Conservation (phyloP, 2,888 invertebrate genomes). For the Candidula unifasciata region DNA sequence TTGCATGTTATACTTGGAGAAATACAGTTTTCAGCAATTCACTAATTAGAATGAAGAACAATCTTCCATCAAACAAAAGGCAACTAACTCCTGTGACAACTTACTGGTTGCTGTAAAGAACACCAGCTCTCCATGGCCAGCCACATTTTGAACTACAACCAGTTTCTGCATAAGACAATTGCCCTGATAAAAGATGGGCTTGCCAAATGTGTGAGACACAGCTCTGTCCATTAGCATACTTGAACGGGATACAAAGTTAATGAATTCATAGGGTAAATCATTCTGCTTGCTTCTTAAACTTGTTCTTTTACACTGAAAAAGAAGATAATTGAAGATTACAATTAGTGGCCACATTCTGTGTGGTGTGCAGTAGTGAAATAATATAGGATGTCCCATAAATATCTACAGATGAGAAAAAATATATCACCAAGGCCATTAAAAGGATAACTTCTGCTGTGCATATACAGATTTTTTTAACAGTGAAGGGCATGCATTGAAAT, state of each 20-base stretch:
- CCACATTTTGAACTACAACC: slow-evolving; percentile 58
- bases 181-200: slow-evolving; percentile 65
- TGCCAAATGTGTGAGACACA: slow-evolving; percentile 62
- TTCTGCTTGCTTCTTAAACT: slow-evolving; percentile 30
- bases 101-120: slow-evolving; percentile 65
- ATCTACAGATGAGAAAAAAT: too few relatives aligned
- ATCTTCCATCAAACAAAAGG: not conserved
- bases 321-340: not conserved
- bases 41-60: not conserved
- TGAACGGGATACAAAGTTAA: slow-evolving; percentile 55
- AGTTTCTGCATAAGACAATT: slow-evolving; percentile 66
- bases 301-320: slow-evolving; percentile 53
- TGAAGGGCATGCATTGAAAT: too few relatives aligned
- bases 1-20: too few relatives aligned
- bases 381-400: too few relatives aligned
- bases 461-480: too few relatives aligned
- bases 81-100: slow-evolving; percentile 11
- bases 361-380: too few relatives aligned
- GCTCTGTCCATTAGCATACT: slow-evolving; percentile 65
- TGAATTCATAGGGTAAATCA: slow-evolving; percentile 51
- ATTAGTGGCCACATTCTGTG: not conserved
- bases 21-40: not conserved
- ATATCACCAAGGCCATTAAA: too few relatives aligned
- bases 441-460: too few relatives aligned
- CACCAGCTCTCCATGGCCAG: slow-evolving; percentile 56